These are phyloP conservation scores for Protomyctophum bolini DNA, from an alignment of 2,113 vertebrate species.

Conservation along the genomic window DNA sequence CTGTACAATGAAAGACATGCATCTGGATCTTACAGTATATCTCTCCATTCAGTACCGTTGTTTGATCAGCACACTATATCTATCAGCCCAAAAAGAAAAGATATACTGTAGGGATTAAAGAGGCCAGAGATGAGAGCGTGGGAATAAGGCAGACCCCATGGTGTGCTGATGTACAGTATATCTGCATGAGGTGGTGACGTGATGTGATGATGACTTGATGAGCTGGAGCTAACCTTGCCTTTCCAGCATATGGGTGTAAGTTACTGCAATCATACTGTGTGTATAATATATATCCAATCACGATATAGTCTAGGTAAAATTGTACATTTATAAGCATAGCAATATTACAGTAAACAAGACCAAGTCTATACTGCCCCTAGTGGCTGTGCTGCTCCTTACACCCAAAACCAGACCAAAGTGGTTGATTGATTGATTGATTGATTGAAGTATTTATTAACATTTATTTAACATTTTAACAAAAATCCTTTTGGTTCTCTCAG, in stretches of 20 bases:
- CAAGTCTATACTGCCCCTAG: too few relatives aligned
- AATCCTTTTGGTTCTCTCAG: too few relatives aligned
- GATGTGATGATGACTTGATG: constrained; percentile 10
- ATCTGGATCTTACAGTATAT: constrained; percentile 41
- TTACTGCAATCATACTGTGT: background rate
- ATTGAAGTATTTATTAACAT: too few relatives aligned
- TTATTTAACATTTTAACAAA: too few relatives aligned
- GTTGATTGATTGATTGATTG: too few relatives aligned
- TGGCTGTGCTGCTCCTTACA: too few relatives aligned
- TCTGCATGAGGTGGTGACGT: background rate
- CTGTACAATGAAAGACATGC: constrained; percentile 42
- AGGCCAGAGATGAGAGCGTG: constrained; percentile 39
- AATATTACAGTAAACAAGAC: too few relatives aligned
- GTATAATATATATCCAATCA: too few relatives aligned
- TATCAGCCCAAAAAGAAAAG: constrained; percentile 51
- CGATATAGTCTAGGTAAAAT: too few relatives aligned
- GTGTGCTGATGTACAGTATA: constrained; percentile 9
- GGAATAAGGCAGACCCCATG: constrained; percentile 29
- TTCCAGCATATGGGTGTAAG: background rate
- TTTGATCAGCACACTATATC: constrained; percentile 59
- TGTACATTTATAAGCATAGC: too few relatives aligned
- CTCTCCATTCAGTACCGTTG: constrained; percentile 39
- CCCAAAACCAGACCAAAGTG: too few relatives aligned
- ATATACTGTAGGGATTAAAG: constrained; percentile 42
- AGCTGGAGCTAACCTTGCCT: too few relatives aligned